Evolutionary conservation across 2,113 vertebrate species (phyloP), one percentile per base, ranked within the genome.

Genomic region (Lasiurus borealis): DNA sequence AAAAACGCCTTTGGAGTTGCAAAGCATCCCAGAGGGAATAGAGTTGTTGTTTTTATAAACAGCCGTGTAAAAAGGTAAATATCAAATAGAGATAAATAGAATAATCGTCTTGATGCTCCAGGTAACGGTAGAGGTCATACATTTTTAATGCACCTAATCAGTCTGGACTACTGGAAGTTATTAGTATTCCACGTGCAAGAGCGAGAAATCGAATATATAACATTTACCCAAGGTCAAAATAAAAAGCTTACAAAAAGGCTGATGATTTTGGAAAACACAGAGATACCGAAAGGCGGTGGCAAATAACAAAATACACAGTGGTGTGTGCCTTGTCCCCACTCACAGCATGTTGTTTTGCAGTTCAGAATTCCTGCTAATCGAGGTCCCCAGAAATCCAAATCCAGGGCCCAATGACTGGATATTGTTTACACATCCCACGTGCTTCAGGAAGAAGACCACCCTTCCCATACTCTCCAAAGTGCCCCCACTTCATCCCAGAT

Each of bases 371-470:
- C 59, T 72, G 71, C 36, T 91, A 18, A 50, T 7, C 8, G 19
- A 77, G 23, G 36, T 54, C 81, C 64, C 52, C 8, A 68, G 52
- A 93, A 89, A 75, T 93, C 46, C 76, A 92, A 78, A 71, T 2
- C 2, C 71, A 21, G 6, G 72, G 66, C 44, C 18, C 87, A 90
- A 59, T 34, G 76, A 27, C 36, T 95, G 62, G 31, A 36, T 73
- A 66, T 88, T 96, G 90, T 95, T 95, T 88, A 96, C 23, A 95
- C 29, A 85, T 90, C 68, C 34, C 29, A 57, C 50, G 6, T 73
- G 85, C 76, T 92, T 93, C 92, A 95, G 96, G 96, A 95, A 95
- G 94, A 95, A 95, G 95, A 64, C 85, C 96, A 95, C 90, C 96
- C 92, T 93, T 90, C 81, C 92, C 94, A 93, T 34, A 72, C 15